Evolutionary conservation across 2,888 invertebrate species (phyloP).

Genomic region (Agrypnus murinus): DNA sequence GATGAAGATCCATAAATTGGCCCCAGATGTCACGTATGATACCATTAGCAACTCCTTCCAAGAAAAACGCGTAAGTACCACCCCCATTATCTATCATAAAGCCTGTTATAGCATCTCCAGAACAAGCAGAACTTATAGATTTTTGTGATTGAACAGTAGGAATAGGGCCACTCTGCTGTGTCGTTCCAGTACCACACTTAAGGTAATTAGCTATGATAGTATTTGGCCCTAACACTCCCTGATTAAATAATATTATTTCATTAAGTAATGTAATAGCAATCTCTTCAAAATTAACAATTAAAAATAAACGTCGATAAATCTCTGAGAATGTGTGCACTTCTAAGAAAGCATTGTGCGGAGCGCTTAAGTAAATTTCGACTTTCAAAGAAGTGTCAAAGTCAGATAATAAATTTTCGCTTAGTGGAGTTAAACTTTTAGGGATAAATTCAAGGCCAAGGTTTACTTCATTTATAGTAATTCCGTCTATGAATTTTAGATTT

Average conservation of each 20-base stretch:
- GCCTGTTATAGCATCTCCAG: slow-evolving; percentile 51
- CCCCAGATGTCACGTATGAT: slow-evolving; percentile 48
- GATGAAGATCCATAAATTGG: slow-evolving; percentile 33
- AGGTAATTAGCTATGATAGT: slow-evolving; percentile 53
- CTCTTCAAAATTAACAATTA: slow-evolving; percentile 52
- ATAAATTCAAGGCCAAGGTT: slow-evolving; percentile 41
- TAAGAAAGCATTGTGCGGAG: slow-evolving; percentile 38
- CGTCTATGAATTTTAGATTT: slow-evolving; percentile 31
- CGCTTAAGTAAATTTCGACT: slow-evolving; percentile 55
- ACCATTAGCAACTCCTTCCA: slow-evolving; percentile 52
- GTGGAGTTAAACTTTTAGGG: slow-evolving; percentile 45
- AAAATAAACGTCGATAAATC: slow-evolving; percentile 53
- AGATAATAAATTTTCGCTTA: slow-evolving; percentile 53
- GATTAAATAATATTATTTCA: slow-evolving; percentile 54
- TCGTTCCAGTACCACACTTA: background rate
- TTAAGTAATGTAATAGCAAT: slow-evolving; percentile 53
- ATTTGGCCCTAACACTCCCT: slow-evolving; percentile 45
- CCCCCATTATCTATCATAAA: slow-evolving; percentile 55
- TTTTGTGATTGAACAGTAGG: too few species aligned
- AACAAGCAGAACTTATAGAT: background rate
- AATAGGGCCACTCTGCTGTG: too few species aligned
- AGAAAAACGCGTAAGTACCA: slow-evolving; percentile 49
- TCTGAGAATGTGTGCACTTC: slow-evolving; percentile 30
- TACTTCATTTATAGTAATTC: slow-evolving; percentile 47
- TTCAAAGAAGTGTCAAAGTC: slow-evolving; percentile 54